phyloP scores from a whole-genome alignment of 2,797 vertebrate genomes.

The Florisuga fusca region DNA sequence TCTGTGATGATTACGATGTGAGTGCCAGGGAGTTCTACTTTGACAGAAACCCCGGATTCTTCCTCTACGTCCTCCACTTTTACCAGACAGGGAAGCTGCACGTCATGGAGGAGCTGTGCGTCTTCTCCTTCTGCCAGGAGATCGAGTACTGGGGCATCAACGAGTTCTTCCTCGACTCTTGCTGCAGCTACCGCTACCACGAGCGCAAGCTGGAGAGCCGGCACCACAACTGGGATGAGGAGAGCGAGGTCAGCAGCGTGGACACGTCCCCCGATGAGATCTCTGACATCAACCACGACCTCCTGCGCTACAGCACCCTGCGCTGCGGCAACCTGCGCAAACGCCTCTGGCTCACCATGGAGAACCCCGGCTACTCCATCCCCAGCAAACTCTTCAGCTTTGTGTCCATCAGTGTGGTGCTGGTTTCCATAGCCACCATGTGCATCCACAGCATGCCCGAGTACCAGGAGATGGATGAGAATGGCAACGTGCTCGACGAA shows the following conservation, averaged over 20 bases:
- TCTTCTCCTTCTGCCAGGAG: slow-evolving; percentile 98
- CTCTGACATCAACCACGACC: slow-evolving; percentile 91
- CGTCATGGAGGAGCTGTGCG: slow-evolving; percentile 95
- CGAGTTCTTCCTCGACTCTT: slow-evolving; percentile 93
- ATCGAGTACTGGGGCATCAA: slow-evolving; percentile 99
- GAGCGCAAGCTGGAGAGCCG: slow-evolving; percentile 91
- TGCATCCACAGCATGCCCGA: slow-evolving; percentile 97
- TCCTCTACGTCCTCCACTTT: slow-evolving; percentile 94
- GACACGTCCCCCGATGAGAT: slow-evolving; percentile 94
- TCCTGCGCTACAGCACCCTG: slow-evolving; percentile 88
- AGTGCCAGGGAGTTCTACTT: slow-evolving; percentile 95
- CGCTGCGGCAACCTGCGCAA: slow-evolving; percentile 88
- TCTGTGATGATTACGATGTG: slow-evolving; percentile 96
- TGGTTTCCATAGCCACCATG: slow-evolving; percentile 93
- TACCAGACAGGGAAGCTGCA: slow-evolving; percentile 97
- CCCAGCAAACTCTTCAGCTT: slow-evolving; percentile 97
- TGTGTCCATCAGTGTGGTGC: slow-evolving; percentile 91
- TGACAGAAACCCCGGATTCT: slow-evolving; percentile 92
- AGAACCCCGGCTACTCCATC: slow-evolving; percentile 97
- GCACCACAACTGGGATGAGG: slow-evolving; percentile 92
- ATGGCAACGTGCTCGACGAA: slow-evolving; percentile 82
- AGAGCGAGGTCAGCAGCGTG: slow-evolving; percentile 93
- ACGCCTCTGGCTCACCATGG: slow-evolving; percentile 95
- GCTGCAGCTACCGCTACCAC: slow-evolving; percentile 95
- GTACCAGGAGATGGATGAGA: slow-evolving; percentile 87